Evolutionary conservation across 2,797 vertebrate species (phyloP).

Genomic region (Chrosomus eos): DNA sequence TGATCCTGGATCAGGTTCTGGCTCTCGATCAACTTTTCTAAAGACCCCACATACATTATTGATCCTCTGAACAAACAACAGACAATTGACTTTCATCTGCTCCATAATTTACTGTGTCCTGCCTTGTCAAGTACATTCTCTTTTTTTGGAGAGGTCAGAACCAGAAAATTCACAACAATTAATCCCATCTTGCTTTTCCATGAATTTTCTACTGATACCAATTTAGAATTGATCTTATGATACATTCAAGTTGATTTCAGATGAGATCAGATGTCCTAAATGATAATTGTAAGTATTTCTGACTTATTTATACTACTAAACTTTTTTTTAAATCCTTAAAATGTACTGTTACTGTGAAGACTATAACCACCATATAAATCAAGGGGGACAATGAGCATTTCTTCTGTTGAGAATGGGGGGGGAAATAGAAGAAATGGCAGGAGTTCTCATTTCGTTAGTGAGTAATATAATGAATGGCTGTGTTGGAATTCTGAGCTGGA

Average conservation of each 20-base stretch:
- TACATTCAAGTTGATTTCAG: not conserved
- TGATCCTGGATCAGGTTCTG: constrained; percentile 61
- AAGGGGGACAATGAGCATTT: not conserved
- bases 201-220: not conserved
- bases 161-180: constrained; percentile 1
- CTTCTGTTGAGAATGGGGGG: not conserved
- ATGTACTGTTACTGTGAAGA: not conserved
- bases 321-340: not conserved
- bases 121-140: constrained; percentile 54
- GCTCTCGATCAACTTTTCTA: constrained; percentile 68
- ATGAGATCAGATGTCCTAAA: not conserved
- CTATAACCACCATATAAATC: not conserved
- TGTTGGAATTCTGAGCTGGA: not conserved
- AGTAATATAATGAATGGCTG: not conserved
- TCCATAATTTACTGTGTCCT: constrained; percentile 77
- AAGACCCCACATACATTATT: constrained; percentile 82
- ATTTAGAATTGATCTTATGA: too few relatives aligned
- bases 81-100: constrained; percentile 79
- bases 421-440: not conserved
- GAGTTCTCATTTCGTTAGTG: constrained; percentile 4
- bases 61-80: constrained; percentile 66
- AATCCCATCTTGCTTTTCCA: not conserved
- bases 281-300: not conserved
- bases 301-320: not conserved
- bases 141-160: constrained; percentile 38